phyloP scores from a whole-genome alignment of 2,797 vertebrate species.

The Enteromius paludinosus region DNA sequence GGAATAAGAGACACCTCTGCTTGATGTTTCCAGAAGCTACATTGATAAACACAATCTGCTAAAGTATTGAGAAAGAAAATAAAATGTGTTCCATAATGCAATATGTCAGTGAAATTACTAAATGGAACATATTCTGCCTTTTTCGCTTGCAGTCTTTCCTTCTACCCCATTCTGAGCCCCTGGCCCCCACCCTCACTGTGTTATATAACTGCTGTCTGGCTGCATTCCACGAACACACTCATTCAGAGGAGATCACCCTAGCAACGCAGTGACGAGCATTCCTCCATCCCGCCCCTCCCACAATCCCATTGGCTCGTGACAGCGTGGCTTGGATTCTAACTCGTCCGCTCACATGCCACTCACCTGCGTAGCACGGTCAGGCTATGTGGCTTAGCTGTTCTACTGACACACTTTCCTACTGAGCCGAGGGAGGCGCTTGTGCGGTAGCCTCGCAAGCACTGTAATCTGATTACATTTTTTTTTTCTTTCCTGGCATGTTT shows the following conservation, averaged over 20 bases:
- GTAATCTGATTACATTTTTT: slow-evolving; percentile 65
- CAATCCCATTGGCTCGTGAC: slow-evolving; percentile 65
- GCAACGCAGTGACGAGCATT: slow-evolving; percentile 70
- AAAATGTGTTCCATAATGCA: slow-evolving; percentile 11
- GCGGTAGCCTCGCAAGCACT: slow-evolving; percentile 58
- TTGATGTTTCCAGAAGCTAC: not conserved
- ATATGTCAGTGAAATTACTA: slow-evolving; percentile 2
- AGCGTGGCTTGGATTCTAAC: slow-evolving; percentile 55
- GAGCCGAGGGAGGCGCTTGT: slow-evolving; percentile 58
- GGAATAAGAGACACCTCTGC: not conserved
- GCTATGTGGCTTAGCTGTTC: slow-evolving; percentile 74
- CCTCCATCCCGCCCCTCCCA: slow-evolving; percentile 39
- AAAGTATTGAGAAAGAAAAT: not conserved
- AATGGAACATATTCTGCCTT: slow-evolving; percentile 10
- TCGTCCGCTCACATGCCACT: slow-evolving; percentile 71
- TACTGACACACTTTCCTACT: slow-evolving; percentile 82
- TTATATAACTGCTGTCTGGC: slow-evolving; percentile 83
- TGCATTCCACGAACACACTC: slow-evolving; percentile 78
- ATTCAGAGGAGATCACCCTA: slow-evolving; percentile 77
- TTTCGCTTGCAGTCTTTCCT: slow-evolving; percentile 57
- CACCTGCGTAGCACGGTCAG: slow-evolving; percentile 67
- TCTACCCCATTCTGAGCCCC: slow-evolving; percentile 61
- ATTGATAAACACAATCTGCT: slow-evolving; percentile 13
- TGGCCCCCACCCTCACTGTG: slow-evolving; percentile 66
- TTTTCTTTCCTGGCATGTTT: slow-evolving; percentile 41